These are phyloP conservation scores for Delphinapterus leucas DNA, from an alignment of 2,113 vertebrate genomes.

Conservation along the genomic window DNA sequence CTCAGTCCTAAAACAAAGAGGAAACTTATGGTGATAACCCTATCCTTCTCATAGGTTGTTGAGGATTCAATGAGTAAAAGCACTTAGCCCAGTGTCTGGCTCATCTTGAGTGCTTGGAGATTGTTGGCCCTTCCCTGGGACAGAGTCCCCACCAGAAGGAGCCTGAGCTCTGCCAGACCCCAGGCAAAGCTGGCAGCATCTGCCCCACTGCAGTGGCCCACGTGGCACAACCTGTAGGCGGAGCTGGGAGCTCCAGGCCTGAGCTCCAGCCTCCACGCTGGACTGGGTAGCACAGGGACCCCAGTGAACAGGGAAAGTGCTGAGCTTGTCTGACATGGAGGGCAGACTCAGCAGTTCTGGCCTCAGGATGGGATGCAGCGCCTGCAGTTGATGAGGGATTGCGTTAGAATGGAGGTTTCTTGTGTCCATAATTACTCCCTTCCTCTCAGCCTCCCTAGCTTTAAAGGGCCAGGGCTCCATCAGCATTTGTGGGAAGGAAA, in stretches of 20 bases:
- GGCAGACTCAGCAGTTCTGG: constrained; percentile 54
- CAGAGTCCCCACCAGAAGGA: background rate
- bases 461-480: background rate
- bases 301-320: constrained; percentile 14
- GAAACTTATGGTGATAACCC: background rate
- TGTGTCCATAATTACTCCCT: background rate
- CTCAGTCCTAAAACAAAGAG: background rate
- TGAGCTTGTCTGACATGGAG: background rate
- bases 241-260: background rate
- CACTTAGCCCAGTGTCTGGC: background rate
- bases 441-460: background rate
- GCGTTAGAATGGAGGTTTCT: constrained; percentile 7
- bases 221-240: too few species aligned
- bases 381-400: constrained; percentile 1
- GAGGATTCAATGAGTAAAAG: background rate
- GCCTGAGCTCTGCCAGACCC: background rate
- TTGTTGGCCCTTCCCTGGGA: background rate
- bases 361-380: too few species aligned
- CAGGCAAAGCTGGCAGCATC: background rate
- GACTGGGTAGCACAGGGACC: background rate
- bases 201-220: fast-evolving
- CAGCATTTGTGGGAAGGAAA: background rate
- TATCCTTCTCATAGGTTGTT: background rate
- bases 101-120: background rate
- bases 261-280: background rate